Base-by-base conservation (phyloP, 1,140 invertebrate species). In the Megalonaias nervosa region DNA sequence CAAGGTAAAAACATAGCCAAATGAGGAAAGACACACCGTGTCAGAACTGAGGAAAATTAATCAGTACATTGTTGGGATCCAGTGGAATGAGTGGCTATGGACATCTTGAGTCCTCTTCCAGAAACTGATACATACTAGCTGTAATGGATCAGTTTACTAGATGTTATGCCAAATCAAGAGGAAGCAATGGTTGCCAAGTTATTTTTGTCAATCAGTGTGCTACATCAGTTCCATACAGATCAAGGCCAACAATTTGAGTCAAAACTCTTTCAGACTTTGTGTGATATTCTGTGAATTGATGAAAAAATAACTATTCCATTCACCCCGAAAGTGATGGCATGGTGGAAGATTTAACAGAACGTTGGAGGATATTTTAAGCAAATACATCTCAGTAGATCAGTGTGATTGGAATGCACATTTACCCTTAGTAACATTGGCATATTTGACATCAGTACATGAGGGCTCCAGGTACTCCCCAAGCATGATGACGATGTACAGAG, bases 281-380 rank as follows among this genome's bases (percentile, higher is more conserved):
- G 75, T 48, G 59, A 70, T 13, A 11, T 76, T 0, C n/a, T 82
- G 21, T 62, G 78, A 21, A 73, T 75, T 19, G 55, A 70, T 3
- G 67, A 82, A 61, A 82, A 77, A 0, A 17, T 69, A 1, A 79
- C 75, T n/a, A 77, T 76, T 2, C 61, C 64, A 1, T 84, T 81
- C 59, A 67, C n/a, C 82, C 82, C 5, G 65, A 64, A 3, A 79
- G 71, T 19, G 75, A 85, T 70, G 82, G 81, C 16, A 48, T 77
- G 65, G 74, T 19, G 81, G 88, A 56, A 69, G 86, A 59, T 81
- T 86, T 38, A 89, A 87, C 68, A 69, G 80, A 56, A 87, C 88
- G 15, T 61, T 87, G n/a, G n/a, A n/a, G n/a, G n/a, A n/a, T n/a
- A n/a, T n/a, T n/a, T n/a, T n/a, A n/a, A n/a, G n/a, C n/a, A n/a